Evolutionary conservation across 53 echinoderm and acorn worm species (phyloP), one percentile per base, ranked within the genome.

Genomic region (Pentamera pediparva): DNA sequence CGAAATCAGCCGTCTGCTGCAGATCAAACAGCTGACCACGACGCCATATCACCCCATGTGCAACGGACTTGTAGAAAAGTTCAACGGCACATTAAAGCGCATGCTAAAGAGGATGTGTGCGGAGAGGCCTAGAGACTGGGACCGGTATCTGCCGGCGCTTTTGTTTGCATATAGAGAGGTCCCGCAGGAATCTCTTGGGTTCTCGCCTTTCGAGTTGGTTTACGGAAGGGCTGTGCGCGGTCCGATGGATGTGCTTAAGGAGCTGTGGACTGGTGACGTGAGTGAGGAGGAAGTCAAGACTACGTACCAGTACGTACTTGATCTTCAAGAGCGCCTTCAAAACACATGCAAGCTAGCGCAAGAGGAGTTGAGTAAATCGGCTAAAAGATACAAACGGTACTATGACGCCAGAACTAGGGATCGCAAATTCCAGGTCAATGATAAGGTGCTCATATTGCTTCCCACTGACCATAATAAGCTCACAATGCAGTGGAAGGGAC

Each of bases 11-110:
- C 37, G 79, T 4, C 35, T 90, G 35, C 39, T 90, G 58, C 78
- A 78, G 3, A 58, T 89, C 4, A 78, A 78, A 52, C 81, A 84
- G 45, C 11, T 91, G 32, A 78, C 76, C 26, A 91, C 77, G 2
- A 79, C 89, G 6, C 82, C 86, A 3, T 86, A 90, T 65, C 82
- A 82, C 69, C 90, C 86, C 6, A 82, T 82, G 57, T 86, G 86
- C 43, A 86, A 85, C 45, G 77, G 85, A 21, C 65, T 84, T 7
- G 79, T 79, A 0, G 91, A 90, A 11, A 17, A 22, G 7, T 63
- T 63, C 39, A 63, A 63, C 21, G 64, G 64, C 4, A 63, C 64
- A 32, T 32, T 63, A 22, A 63, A 63, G 64, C 36, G 39, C 24
- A 63, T 63, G 64, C 22, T 63, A 35, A 35, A 37, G 13, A 25